A percentile compares a stretch with the other conserved stretches of the same genome.
phyloP scores from a whole-genome alignment of 2,888 invertebrate genomes.

The Drosophila cracens region DNA sequence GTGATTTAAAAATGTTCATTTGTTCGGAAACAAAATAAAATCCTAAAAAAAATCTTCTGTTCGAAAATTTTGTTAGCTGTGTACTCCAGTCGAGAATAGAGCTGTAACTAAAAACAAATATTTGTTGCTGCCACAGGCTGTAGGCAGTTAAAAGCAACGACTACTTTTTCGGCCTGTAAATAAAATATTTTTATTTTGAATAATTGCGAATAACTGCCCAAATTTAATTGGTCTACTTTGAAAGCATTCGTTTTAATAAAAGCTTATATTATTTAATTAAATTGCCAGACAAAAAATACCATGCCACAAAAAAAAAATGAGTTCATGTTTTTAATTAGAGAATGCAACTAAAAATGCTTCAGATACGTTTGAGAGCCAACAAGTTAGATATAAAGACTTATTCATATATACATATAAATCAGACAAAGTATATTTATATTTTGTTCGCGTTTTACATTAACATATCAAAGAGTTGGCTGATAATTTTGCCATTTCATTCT shows the following conservation, averaged over 20 bases:
- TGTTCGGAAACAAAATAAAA: background rate
- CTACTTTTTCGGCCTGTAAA: conserved; percentile 1
- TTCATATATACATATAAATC: background rate
- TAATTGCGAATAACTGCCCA: background rate
- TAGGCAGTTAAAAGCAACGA: background rate
- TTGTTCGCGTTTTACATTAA: background rate
- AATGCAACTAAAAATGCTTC: background rate
- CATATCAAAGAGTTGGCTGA: background rate
- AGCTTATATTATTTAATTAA: background rate
- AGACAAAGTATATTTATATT: background rate
- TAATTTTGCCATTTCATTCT: background rate
- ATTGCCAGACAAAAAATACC: background rate
- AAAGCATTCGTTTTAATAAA: background rate
- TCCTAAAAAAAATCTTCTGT: background rate
- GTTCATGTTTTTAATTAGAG: background rate
- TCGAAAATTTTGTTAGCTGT: conserved; percentile 6
- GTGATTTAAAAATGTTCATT: background rate
- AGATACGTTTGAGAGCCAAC: background rate
- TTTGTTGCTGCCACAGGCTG: background rate
- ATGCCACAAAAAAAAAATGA: background rate
- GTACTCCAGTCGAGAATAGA: background rate
- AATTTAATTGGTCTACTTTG: background rate
- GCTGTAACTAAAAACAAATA: background rate
- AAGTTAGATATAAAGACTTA: background rate
- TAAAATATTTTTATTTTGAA: background rate